Evolutionary conservation across 2,888 invertebrate species (phyloP).

Genomic region (Pediacus dermestoides): DNA sequence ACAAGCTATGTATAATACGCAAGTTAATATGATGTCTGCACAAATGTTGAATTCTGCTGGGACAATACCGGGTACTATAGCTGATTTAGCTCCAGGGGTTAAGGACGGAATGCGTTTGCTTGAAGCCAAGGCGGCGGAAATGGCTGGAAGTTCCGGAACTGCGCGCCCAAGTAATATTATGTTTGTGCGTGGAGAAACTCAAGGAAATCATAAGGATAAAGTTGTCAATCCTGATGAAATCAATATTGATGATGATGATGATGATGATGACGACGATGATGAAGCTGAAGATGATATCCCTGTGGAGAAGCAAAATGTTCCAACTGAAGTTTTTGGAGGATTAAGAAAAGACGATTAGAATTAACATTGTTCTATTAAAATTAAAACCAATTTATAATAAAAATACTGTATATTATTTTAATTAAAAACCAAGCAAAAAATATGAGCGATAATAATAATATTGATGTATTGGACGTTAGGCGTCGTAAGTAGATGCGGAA

Average conservation of each 20-base stretch:
- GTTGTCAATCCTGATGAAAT: slow-evolving; percentile 87
- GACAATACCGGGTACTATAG: slow-evolving; percentile 63
- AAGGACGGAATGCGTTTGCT: slow-evolving; percentile 86
- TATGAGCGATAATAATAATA: background rate
- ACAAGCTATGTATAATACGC: slow-evolving; percentile 97
- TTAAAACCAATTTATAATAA: background rate
- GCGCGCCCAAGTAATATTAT: slow-evolving; percentile 64
- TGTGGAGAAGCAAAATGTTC: slow-evolving; percentile 81
- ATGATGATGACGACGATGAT: slow-evolving; percentile 56
- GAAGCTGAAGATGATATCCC: slow-evolving; percentile 57
- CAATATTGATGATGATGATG: slow-evolving; percentile 68
- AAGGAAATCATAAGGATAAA: slow-evolving; percentile 66
- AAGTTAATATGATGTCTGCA: slow-evolving; percentile 98
- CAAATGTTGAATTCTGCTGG: slow-evolving; percentile 86
- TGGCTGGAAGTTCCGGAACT: slow-evolving; percentile 51
- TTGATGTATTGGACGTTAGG: slow-evolving; percentile 49
- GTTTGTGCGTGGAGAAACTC: slow-evolving; percentile 86
- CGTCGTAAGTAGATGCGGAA: slow-evolving; percentile 88
- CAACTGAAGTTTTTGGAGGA: slow-evolving; percentile 88
- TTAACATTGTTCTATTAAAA: slow-evolving; percentile 1
- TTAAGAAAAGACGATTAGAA: slow-evolving; percentile 52
- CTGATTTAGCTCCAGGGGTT: slow-evolving; percentile 70
- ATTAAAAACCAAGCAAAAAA: background rate
- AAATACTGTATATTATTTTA: slow-evolving; percentile 1
- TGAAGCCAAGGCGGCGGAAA: slow-evolving; percentile 78